Evolutionary conservation across 1,140 invertebrate genomes (phyloP), one percentile per base, ranked within the genome.

Genomic region (Atta colombica): DNA sequence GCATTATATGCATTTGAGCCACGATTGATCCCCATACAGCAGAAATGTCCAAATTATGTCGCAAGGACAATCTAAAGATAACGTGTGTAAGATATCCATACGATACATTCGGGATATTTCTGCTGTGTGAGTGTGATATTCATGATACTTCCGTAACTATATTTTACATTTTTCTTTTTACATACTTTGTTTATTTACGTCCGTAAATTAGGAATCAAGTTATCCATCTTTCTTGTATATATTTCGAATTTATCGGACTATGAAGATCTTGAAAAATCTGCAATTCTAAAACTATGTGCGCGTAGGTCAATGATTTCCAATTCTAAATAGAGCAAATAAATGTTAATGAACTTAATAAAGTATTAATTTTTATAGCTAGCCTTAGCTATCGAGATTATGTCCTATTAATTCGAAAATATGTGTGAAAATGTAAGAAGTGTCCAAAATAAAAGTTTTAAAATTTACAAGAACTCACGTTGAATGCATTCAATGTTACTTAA

Each of bases 91-190:
- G 39, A 45, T 45, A 45, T 45, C 39, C 8, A 0, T 45, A 10
- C 8, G 39, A 45, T 45, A 45, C 1, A 45, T 45, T 45, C 39
- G 39, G 39, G 39, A 45, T 45, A 45, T 45, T 45, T 45, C 39
- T 45, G 39, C 39, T 45, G 8, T 45, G 39, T 45, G 39, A 45
- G 39, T 45, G 39, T 45, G 10, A 45, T 45, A 45, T 45, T 45
- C 28, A 14, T 74, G 25, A 61, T 21, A n/a, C 72, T 69, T 61
- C 8, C 58, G 45, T 84, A 61, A 74, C 39, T 84, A 75, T 84
- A 84, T 84, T 75, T 75, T 84, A 84, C 80, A 84, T n/a, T 75
- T 69, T 69, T 51, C 66, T 69, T 69, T 82, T 84, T 84, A 84
- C 69, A 61, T 35, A 61, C 28, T 63, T 75, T n/a, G 39, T 21